Evolutionary conservation across 2,113 vertebrate genomes (phyloP).

Genomic region (Ranitomeya variabilis): DNA sequence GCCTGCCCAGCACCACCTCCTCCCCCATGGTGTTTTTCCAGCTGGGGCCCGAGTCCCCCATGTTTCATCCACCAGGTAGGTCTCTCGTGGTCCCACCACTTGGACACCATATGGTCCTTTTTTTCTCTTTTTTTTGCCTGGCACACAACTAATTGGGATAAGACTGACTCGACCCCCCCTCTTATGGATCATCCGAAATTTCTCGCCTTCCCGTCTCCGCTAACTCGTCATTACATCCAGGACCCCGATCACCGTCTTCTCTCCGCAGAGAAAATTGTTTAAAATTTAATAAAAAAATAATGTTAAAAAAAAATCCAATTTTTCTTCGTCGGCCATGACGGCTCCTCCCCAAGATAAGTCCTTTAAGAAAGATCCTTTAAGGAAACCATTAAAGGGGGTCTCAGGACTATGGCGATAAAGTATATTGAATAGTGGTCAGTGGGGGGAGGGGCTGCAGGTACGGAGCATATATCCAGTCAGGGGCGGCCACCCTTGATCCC

Average conservation of each 20-base stretch:
- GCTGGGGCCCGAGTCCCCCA: not conserved
- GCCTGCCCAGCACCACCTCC: not conserved
- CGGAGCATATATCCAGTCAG: no score
- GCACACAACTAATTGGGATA: not conserved
- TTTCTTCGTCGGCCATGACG: no score
- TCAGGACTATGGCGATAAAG: no score
- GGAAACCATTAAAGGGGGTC: not conserved
- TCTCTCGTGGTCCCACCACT: not conserved
- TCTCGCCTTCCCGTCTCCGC: not conserved
- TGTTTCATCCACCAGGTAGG: conserved; percentile 37
- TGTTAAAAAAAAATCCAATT: no score
- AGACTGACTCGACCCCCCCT: not conserved
- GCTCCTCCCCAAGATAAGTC: not conserved
- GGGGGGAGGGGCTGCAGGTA: no score
- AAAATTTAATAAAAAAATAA: no score
- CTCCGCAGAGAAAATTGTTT: not conserved
- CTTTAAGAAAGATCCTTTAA: not conserved
- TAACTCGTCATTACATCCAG: not conserved
- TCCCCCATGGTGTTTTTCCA: conserved; percentile 14
- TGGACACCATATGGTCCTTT: conserved; percentile 36
- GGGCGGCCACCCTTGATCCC: no score
- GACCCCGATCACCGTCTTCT: not conserved
- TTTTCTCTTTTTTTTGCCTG: not conserved
- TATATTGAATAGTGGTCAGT: no score
- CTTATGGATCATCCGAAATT: not conserved